Conservation (phyloP, 1,140 invertebrate species). For the Bombus affinis region DNA sequence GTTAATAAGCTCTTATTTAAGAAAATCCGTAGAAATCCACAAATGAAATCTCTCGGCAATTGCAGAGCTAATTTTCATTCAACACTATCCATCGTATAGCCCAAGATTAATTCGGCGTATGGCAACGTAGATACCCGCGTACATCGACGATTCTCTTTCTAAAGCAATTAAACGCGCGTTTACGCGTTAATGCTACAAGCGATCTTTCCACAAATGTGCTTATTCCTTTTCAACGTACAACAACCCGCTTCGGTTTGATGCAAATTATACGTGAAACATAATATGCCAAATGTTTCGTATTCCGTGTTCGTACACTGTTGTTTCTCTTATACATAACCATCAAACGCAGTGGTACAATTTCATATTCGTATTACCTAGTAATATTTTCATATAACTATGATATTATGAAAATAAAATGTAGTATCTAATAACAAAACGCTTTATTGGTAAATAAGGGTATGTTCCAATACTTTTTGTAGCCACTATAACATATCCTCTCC, state of each 20-base stretch:
- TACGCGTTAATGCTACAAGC: not conserved
- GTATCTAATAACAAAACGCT: too few species aligned
- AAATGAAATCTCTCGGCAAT: not conserved
- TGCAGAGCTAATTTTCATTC: not conserved
- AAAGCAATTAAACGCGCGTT: slow-evolving; percentile 19
- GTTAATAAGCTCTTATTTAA: not conserved
- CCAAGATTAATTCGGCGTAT: not conserved
- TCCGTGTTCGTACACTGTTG: not conserved
- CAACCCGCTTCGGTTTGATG: not conserved
- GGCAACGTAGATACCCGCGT: not conserved
- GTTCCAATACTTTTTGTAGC: too few species aligned
- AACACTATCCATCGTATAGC: not conserved
- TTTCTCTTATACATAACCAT: not conserved
- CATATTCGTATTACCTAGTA: not conserved
- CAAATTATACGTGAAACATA: slow-evolving; percentile 22
- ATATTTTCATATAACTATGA: too few species aligned
- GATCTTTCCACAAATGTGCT: not conserved
- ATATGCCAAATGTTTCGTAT: not conserved
- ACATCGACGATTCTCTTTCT: slow-evolving; percentile 5
- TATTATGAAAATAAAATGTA: too few species aligned
- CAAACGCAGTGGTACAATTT: not conserved
- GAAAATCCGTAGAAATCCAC: not conserved
- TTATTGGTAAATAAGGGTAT: too few species aligned
- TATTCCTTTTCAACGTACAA: not conserved
- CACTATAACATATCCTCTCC: not conserved